Evolutionary conservation across 2,113 vertebrate species (phyloP).

Genomic region (Enhydra lutris): DNA sequence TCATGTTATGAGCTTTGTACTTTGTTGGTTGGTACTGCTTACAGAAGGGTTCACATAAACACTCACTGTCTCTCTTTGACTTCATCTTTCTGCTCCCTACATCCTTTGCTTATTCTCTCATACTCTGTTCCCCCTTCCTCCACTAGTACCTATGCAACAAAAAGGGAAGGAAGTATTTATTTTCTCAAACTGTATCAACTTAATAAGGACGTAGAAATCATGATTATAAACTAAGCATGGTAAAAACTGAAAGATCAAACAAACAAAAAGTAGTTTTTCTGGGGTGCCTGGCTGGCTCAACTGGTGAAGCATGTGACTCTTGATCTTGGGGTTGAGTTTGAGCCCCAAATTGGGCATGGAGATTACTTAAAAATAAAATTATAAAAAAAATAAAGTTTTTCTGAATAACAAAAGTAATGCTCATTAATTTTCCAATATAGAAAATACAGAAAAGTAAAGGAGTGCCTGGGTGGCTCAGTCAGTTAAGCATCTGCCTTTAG

Average conservation of each 20-base stretch:
- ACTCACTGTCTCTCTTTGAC: not conserved
- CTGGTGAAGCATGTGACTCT: not conserved
- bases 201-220: not conserved
- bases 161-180: not conserved
- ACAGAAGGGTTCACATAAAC: not conserved
- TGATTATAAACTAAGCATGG: not conserved
- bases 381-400: not conserved
- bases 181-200: not conserved
- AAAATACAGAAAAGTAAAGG: not conserved
- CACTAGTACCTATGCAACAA: not conserved
- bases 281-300: not conserved
- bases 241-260: not conserved
- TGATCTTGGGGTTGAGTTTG: not conserved
- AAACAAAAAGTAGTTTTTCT: not conserved
- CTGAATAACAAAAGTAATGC: not conserved
- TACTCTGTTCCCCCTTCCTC: not conserved
- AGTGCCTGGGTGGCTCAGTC: not conserved
- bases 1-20: not conserved
- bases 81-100: not conserved
- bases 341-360: not conserved
- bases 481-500: not conserved
- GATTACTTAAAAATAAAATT: not conserved
- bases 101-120: not conserved
- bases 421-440: not conserved
- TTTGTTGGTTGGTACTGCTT: not conserved